A percentile compares a stretch with the other conserved stretches of the same genome.
These are phyloP conservation scores for Polymixis lichenea DNA, from an alignment of 2,888 invertebrate species.

Conservation along the genomic window DNA sequence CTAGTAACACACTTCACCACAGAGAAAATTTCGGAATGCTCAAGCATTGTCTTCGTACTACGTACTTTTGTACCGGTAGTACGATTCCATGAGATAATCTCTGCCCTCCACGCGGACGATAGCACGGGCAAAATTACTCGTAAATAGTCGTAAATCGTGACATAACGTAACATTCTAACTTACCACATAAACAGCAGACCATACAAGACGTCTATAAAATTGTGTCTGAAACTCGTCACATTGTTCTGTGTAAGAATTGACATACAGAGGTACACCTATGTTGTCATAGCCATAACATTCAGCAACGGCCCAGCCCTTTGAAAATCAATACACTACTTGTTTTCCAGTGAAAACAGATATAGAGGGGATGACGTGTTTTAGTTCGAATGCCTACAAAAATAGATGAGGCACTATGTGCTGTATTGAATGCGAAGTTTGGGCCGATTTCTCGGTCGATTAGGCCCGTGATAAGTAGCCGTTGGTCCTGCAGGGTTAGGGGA, in stretches of 20 bases:
- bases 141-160: neutral
- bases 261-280: neutral
- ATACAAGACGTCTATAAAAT: neutral
- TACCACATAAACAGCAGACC: neutral
- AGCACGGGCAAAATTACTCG: neutral
- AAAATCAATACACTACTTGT: slow-evolving; percentile 50
- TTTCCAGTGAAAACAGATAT: slow-evolving; percentile 30
- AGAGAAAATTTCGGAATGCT: too few species aligned
- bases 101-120: neutral
- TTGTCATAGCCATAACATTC: neutral
- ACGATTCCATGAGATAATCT: neutral
- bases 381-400: slow-evolving; percentile 22
- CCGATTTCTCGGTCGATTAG: slow-evolving; percentile 75
- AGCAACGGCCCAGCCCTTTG: slow-evolving; percentile 29
- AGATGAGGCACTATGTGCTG: slow-evolving; percentile 19
- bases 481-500: slow-evolving; percentile 31
- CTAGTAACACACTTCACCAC: too few species aligned
- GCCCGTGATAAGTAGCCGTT: slow-evolving; percentile 73
- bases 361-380: slow-evolving; percentile 42
- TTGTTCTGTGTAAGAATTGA: neutral
- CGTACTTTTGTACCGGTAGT: neutral
- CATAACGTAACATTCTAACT: neutral
- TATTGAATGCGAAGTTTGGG: slow-evolving; percentile 33
- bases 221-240: neutral
- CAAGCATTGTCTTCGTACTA: too few species aligned